Percentiles rank a stretch among this genome's conserved stretches.
These are phyloP conservation scores for Monomorium pharaonis DNA, from an alignment of 1,140 invertebrate genomes.

Conservation along the genomic window DNA sequence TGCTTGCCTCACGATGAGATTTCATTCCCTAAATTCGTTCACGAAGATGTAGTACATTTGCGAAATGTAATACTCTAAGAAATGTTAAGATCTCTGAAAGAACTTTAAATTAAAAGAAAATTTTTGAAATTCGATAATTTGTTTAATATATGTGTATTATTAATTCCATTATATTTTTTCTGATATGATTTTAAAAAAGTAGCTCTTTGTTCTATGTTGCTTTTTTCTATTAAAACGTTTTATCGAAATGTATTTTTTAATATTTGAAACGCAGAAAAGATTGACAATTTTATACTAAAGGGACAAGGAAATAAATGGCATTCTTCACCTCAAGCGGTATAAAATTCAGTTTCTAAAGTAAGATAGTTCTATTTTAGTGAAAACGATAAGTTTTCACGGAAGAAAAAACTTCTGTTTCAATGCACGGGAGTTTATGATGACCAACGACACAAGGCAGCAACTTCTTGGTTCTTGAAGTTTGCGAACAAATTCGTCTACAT, in stretches of 20 bases:
- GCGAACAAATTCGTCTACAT: conserved; percentile 33
- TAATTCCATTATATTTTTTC: not conserved
- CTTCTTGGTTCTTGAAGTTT: conserved; percentile 17
- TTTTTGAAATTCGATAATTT: not conserved
- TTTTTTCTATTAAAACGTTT: not conserved
- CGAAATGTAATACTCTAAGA: not conserved
- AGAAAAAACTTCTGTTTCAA: conserved; percentile 28
- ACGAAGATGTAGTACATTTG: not conserved
- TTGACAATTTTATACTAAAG: not conserved
- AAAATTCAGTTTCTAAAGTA: not conserved
- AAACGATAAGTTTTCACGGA: not conserved
- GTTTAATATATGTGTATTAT: not conserved
- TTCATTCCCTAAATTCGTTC: not conserved
- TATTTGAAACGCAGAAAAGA: not conserved
- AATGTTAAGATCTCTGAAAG: not conserved
- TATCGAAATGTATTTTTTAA: not conserved
- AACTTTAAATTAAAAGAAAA: conserved; percentile 18
- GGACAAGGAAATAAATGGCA: not conserved
- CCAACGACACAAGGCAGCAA: conserved; percentile 29
- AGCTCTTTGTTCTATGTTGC: not conserved
- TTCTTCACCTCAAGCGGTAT: not conserved
- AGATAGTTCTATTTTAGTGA: not conserved
- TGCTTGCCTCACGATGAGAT: not conserved
- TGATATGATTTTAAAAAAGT: not conserved
- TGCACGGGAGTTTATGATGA: conserved; percentile 29